Evolutionary conservation across 2,888 invertebrate species (phyloP).

Genomic region (Cryptus viduatorius): DNA sequence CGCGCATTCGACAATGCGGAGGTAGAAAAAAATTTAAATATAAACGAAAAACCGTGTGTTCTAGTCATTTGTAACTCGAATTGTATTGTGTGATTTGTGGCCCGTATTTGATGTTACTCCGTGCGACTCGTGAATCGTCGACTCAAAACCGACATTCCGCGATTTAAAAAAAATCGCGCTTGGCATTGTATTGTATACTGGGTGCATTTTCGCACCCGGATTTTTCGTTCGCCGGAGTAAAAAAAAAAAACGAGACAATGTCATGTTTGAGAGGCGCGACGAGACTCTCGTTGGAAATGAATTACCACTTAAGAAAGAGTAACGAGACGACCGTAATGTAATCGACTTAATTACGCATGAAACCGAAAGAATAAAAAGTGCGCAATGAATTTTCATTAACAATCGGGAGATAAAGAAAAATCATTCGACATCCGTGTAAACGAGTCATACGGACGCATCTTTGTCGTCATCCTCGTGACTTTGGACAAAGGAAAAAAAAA

Average conservation of each 20-base stretch:
- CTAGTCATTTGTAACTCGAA: slow-evolving; percentile 50
- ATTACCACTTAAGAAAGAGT: neutral
- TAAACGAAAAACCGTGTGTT: slow-evolving; percentile 51
- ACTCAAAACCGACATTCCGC: neutral
- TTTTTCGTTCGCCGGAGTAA: slow-evolving; percentile 12
- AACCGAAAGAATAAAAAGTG: slow-evolving; percentile 1
- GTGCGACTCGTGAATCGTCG: slow-evolving; percentile 16
- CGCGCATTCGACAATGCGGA: neutral
- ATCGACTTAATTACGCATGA: neutral
- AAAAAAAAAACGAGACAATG: neutral
- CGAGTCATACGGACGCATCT: slow-evolving; percentile 14
- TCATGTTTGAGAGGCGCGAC: slow-evolving; percentile 1
- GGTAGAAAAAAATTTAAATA: slow-evolving; percentile 10
- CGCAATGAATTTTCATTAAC: slow-evolving; percentile 20
- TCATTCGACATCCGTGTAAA: slow-evolving; percentile 28
- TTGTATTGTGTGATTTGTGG: slow-evolving; percentile 49
- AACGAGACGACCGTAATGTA: neutral
- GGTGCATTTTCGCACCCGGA: slow-evolving; percentile 5
- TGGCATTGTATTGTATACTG: slow-evolving; percentile 17
- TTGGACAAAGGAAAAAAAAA: slow-evolving; percentile 10
- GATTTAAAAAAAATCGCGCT: slow-evolving; percentile 7
- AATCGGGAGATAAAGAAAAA: slow-evolving; percentile 28
- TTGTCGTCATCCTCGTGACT: slow-evolving; percentile 24
- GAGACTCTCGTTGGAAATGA: slow-evolving; percentile 14
- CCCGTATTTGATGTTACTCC: slow-evolving; percentile 13